Percentiles rank a stretch among this genome's conserved stretches.
Conservation (phyloP, 2,888 invertebrate species). For the Quadroppia sp. region DNA sequence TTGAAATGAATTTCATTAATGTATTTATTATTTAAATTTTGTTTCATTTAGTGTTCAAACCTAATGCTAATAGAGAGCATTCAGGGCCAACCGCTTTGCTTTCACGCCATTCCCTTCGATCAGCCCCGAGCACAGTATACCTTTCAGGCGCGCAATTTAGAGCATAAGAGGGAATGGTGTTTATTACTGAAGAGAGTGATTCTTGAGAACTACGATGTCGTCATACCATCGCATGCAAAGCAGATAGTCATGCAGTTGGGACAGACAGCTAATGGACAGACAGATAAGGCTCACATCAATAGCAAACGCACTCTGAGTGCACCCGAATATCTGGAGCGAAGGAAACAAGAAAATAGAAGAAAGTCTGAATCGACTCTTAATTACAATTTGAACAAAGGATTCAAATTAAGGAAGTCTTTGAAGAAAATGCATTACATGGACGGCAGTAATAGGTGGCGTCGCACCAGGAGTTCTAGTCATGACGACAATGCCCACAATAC, state of each 20-base stretch:
- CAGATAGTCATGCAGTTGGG: slow-evolving; percentile 78
- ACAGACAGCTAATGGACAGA: slow-evolving; percentile 3
- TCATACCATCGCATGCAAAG: slow-evolving; percentile 89
- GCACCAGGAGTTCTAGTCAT: slow-evolving; percentile 36
- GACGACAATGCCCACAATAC: slow-evolving; percentile 35
- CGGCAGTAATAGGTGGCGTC: slow-evolving; percentile 31
- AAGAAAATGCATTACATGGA: slow-evolving; percentile 37
- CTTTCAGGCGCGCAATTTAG: slow-evolving; percentile 72
- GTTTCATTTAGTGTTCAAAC: slow-evolving; percentile 76
- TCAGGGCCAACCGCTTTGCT: slow-evolving; percentile 86
- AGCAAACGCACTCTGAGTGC: slow-evolving; percentile 70
- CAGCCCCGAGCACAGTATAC: slow-evolving; percentile 88
- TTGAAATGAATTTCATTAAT: background rate
- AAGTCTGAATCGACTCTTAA: slow-evolving; percentile 45
- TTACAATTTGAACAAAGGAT: slow-evolving; percentile 39
- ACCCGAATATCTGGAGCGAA: slow-evolving; percentile 81
- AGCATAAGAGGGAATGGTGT: slow-evolving; percentile 82
- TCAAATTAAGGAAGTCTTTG: slow-evolving; percentile 41
- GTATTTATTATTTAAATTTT: slow-evolving; percentile 44
- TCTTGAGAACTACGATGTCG: slow-evolving; percentile 84
- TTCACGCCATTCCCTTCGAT: slow-evolving; percentile 94
- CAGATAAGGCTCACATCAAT: background rate
- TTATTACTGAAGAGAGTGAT: slow-evolving; percentile 78
- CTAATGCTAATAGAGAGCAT: slow-evolving; percentile 95
- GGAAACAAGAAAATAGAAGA: slow-evolving; percentile 57